Conservation (phyloP, 2,113 vertebrate genomes). For the Todiramphus saurophagus region DNA sequence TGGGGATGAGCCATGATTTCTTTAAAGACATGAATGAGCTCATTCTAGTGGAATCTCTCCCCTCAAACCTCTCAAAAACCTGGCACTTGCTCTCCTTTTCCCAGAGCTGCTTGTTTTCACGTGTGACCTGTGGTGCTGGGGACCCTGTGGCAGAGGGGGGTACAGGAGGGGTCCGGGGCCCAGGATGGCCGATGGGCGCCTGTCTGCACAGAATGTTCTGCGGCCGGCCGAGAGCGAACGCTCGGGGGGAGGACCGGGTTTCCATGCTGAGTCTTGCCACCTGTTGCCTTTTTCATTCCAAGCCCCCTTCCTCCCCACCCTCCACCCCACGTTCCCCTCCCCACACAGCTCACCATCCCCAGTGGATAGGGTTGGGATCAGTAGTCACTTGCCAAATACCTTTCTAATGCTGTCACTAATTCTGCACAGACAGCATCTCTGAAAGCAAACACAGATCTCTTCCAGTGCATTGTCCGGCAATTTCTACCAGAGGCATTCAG, state of each 20-base stretch:
- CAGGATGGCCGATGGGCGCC: neutral
- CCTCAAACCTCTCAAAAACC: neutral
- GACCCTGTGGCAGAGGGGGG: accelerated
- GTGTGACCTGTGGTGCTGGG: neutral
- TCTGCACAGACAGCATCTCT: slow-evolving; percentile 57
- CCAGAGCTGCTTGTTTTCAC: neutral
- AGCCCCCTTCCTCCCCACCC: slow-evolving; percentile 38
- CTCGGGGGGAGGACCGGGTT: neutral
- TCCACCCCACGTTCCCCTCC: slow-evolving; percentile 28
- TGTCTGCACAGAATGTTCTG: neutral
- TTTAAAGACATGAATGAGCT: neutral
- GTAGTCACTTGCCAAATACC: slow-evolving; percentile 69
- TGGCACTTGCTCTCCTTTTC: neutral
- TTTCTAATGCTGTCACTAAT: slow-evolving; percentile 68
- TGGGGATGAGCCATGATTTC: neutral
- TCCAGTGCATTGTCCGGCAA: neutral
- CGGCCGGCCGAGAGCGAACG: neutral
- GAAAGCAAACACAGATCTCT: neutral
- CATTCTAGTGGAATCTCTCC: neutral
- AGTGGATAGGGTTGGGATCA: slow-evolving; percentile 59
- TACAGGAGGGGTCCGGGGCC: neutral
- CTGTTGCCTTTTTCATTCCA: slow-evolving; percentile 66
- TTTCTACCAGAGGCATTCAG: neutral
- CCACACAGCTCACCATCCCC: slow-evolving; percentile 44
- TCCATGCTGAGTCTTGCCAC: slow-evolving; percentile 61